Conservation (phyloP, 2,888 invertebrate species). For the Galerucella calmariensis region DNA sequence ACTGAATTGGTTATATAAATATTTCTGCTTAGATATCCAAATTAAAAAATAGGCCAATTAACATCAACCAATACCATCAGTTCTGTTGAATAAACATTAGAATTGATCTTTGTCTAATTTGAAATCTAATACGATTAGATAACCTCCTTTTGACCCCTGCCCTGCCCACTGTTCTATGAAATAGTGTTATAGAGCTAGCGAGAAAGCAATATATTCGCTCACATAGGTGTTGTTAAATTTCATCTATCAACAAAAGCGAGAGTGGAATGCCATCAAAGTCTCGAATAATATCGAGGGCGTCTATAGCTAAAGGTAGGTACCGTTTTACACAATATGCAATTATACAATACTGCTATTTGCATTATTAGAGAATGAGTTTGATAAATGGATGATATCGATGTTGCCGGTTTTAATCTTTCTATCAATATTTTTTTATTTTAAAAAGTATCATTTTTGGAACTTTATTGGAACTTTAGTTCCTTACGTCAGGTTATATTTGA, state of each 20-base stretch:
- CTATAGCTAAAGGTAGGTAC: conserved; percentile 14
- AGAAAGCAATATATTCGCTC: neutral
- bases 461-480: too few relatives aligned
- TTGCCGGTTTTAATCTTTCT: neutral
- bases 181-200: conserved; percentile 1
- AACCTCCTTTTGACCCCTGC: neutral
- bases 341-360: conserved; percentile 17
- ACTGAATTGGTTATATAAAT: too few relatives aligned
- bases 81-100: too few relatives aligned
- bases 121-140: neutral
- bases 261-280: conserved; percentile 16
- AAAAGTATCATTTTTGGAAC: too few relatives aligned
- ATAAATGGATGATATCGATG: conserved; percentile 4
- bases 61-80: too few relatives aligned
- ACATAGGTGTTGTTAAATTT: conserved; percentile 3
- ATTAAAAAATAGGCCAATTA: too few relatives aligned
- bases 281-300: conserved; percentile 13
- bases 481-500: too few relatives aligned
- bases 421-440: too few relatives aligned
- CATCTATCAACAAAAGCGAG: conserved; percentile 18
- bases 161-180: neutral
- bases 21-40: too few relatives aligned
- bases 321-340: conserved; percentile 18
- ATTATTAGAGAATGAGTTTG: conserved; percentile 6
- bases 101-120: too few relatives aligned